Evolutionary conservation across 2,888 invertebrate species (phyloP), one percentile per base, ranked within the genome.

Genomic region (Aleiodes testaceus): DNA sequence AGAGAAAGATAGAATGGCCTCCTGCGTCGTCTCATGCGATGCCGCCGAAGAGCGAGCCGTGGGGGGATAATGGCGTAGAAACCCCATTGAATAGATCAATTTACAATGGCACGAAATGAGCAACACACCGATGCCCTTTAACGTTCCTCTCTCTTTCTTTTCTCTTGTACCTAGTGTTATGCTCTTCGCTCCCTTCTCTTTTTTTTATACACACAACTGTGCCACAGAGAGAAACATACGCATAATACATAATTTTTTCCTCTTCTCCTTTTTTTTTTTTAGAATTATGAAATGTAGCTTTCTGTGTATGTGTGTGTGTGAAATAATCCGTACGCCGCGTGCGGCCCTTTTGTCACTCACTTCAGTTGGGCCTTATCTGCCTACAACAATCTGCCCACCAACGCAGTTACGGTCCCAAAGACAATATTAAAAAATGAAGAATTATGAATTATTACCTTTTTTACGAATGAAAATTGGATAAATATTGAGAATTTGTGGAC

Each of bases 31-130:
- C 71, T 68, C 68, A 65, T 61, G 70, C 72, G 55, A 69, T 52
- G 26, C 53, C 36, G 44, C 49, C 42, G 72, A 63, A 66, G 63
- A 50, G 63, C 11, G 75, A 78, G 78, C 82, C 81, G 81, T 80
- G 81, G 82, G 80, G 81, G 83, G 83, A 87, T 86, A 83, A 85
- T 81, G 82, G 79, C 73, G 74, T 66, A 65, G 79, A 83, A 84
- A 81, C 63, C 81, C 86, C 86, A 86, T 84, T 87, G 85, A 87
- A 87, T 86, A 85, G 87, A 87, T 87, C 87, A 86, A 87, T 87
- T 87, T 87, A 87, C 86, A 87, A 87, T 87, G 86, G 85, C 82
- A 82, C 83, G 83, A 87, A 87, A 86, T 82, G 87, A 87, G 85
- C 87, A 87, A 81, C 73, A 72, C 76, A 70, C 73, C 71, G 70